These are phyloP conservation scores for Acrocephalus arundinaceus DNA, from an alignment of 2,113 vertebrate species.

Conservation along the genomic window DNA sequence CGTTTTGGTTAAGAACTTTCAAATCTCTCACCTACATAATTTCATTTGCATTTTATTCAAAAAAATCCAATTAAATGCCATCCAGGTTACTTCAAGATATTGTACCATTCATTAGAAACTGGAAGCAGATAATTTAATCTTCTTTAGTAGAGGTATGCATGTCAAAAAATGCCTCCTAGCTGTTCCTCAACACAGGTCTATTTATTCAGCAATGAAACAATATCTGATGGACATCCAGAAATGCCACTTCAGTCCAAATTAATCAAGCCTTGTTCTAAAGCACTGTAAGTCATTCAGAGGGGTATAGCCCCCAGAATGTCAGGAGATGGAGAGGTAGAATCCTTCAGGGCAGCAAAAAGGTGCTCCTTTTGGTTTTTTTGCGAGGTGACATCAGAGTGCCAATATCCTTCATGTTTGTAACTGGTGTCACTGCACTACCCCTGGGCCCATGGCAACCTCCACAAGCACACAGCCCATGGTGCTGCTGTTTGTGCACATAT, in stretches of 20 bases:
- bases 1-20: background rate
- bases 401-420: background rate
- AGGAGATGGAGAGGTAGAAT: background rate
- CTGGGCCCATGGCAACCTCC: background rate
- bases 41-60: constrained; percentile 13
- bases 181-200: background rate
- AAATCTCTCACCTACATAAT: background rate
- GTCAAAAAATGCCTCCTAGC: background rate
- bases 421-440: background rate
- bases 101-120: background rate
- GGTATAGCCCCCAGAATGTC: background rate
- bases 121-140: background rate
- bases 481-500: background rate
- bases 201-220: constrained; percentile 9
- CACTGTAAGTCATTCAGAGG: background rate
- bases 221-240: background rate
- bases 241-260: background rate
- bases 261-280: background rate
- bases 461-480: fast-evolving
- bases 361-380: background rate
- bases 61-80: background rate
- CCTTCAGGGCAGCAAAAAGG: background rate
- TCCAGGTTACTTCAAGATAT: background rate
- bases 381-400: background rate
- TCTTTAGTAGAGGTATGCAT: background rate